These are phyloP conservation scores for Graphium colonna DNA, from an alignment of 2,888 invertebrate genomes.

Conservation along the genomic window DNA sequence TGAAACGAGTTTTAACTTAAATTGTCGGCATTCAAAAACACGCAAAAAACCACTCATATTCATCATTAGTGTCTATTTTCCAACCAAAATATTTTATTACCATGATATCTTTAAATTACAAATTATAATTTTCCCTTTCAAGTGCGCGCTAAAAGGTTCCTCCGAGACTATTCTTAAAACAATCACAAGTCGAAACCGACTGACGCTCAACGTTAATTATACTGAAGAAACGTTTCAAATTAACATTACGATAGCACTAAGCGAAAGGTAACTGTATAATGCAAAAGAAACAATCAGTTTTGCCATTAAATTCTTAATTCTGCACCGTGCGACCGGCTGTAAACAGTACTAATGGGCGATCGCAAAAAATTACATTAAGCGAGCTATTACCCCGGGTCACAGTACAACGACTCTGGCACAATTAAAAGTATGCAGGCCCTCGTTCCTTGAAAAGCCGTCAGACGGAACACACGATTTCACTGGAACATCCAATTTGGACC, in stretches of 20 bases:
- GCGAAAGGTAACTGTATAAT: slow-evolving; percentile 8
- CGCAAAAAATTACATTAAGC: slow-evolving; percentile 49
- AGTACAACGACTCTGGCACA: slow-evolving; percentile 46
- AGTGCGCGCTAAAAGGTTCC: neutral
- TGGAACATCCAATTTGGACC: neutral
- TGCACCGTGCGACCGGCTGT: slow-evolving; percentile 36
- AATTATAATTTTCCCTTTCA: no score
- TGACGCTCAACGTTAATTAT: neutral
- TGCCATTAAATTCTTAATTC: slow-evolving; percentile 23
- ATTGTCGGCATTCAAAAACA: no score
- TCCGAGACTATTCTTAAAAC: neutral
- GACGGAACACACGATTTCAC: slow-evolving; percentile 14
- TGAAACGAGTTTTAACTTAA: no score
- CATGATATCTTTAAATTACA: no score
- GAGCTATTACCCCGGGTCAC: slow-evolving; percentile 56
- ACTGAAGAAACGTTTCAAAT: neutral
- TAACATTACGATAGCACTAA: slow-evolving; percentile 3
- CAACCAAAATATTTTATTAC: no score
- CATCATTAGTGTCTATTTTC: no score
- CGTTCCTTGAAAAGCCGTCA: slow-evolving; percentile 20
- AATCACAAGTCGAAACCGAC: neutral
- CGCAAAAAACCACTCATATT: no score
- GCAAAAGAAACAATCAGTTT: slow-evolving; percentile 17
- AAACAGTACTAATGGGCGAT: slow-evolving; percentile 51
- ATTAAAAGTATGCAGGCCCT: slow-evolving; percentile 10